Percentiles rank a stretch among this genome's conserved stretches.
Conservation (phyloP, 1,140 invertebrate species). For the Dinothrombium tinctorium region DNA sequence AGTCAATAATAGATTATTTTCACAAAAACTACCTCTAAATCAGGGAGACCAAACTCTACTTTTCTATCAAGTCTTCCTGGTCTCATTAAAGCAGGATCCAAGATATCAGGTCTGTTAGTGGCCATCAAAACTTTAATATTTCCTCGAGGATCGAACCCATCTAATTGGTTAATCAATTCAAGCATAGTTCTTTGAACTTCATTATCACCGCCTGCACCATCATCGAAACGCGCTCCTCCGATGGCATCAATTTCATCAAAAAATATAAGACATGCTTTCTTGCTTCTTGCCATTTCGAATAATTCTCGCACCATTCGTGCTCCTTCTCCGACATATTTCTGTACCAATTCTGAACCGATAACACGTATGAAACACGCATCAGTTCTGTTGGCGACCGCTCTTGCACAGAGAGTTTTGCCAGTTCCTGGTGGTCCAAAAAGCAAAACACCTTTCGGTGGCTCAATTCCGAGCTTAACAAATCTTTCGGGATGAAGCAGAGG, state of each 20-base stretch:
- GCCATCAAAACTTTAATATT: constrained; percentile 99
- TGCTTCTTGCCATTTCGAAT: constrained; percentile 97
- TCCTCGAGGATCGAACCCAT: constrained; percentile 97
- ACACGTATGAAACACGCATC: constrained; percentile 99
- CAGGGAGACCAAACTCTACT: constrained; percentile 90
- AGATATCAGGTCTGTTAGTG: constrained; percentile 90
- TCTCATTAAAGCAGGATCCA: constrained; percentile 93
- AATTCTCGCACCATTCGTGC: constrained; percentile 96
- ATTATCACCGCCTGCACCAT: constrained; percentile 92
- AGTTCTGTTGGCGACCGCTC: constrained; percentile 90
- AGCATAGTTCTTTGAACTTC: constrained; percentile 99
- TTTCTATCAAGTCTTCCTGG: constrained; percentile 92
- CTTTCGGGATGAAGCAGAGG: constrained; percentile 93
- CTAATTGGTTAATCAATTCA: constrained; percentile 94
- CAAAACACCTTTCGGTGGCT: constrained; percentile 94
- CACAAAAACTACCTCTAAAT: constrained; percentile 38
- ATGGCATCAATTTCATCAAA: constrained; percentile 99
- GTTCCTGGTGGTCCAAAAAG: constrained; percentile 96
- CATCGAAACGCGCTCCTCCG: constrained; percentile 87
- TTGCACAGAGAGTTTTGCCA: constrained; percentile 82
- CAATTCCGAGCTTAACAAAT: constrained; percentile 96
- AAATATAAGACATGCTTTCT: constrained; percentile 98
- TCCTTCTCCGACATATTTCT: constrained; percentile 98
- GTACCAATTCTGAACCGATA: constrained; percentile 83
- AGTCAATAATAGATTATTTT: neutral